A percentile compares a stretch with the other conserved stretches of the same genome.
These are phyloP conservation scores for Spilarctia lutea DNA, from an alignment of 2,888 invertebrate species.

Conservation along the genomic window DNA sequence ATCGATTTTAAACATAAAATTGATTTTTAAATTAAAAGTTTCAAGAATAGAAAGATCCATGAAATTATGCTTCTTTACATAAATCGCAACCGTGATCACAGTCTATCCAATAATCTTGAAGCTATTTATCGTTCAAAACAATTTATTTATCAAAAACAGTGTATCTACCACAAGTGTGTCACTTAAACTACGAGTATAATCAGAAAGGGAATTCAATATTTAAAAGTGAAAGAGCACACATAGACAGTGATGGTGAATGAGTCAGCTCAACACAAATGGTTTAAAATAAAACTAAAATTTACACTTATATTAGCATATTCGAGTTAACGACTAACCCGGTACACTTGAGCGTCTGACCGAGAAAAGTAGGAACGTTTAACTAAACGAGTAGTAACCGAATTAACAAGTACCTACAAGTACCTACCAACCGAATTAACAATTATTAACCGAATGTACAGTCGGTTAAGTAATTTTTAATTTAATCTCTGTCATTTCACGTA, in stretches of 20 bases:
- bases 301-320: constrained; percentile 56
- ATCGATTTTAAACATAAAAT: too few relatives aligned
- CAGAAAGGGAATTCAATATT: background rate
- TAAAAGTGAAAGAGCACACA: constrained; percentile 15
- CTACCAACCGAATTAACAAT: background rate
- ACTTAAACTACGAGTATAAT: background rate
- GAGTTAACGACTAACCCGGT: constrained; percentile 44
- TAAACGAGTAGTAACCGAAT: constrained; percentile 11
- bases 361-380: constrained; percentile 38
- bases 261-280: constrained; percentile 51
- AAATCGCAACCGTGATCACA: background rate
- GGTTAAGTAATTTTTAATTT: background rate
- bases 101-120: too few relatives aligned
- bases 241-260: constrained; percentile 21
- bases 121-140: too few relatives aligned
- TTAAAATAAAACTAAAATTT: constrained; percentile 44
- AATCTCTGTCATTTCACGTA: background rate
- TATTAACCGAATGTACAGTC: constrained; percentile 2
- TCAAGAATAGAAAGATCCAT: background rate
- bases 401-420: background rate
- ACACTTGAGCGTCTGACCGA: constrained; percentile 60
- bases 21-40: background rate
- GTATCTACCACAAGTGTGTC: background rate
- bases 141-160: background rate
- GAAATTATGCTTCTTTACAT: background rate